phyloP scores from a whole-genome alignment of 2,113 vertebrate species.

The Dicaeum eximium region DNA sequence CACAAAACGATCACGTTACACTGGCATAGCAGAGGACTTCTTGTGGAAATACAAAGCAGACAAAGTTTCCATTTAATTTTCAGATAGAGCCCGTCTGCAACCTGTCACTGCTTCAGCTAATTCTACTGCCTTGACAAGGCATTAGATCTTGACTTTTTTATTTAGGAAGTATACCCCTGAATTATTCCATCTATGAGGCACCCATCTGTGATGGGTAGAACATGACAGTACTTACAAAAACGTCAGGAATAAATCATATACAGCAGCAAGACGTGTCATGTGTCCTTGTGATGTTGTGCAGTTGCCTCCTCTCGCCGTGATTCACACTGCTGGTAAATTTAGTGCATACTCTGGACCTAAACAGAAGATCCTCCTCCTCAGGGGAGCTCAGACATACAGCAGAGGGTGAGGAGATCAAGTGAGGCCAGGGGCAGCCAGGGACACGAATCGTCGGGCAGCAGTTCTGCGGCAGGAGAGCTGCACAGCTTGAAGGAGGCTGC shows the following conservation, averaged over 20 bases:
- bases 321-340: not conserved
- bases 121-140: not conserved
- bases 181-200: not conserved
- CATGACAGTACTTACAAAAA: not conserved
- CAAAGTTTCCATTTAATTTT: not conserved
- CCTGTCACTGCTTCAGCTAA: not conserved
- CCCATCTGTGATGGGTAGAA: not conserved
- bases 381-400: not conserved
- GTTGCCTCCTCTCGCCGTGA: not conserved
- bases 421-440: not conserved
- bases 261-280: fast-evolving
- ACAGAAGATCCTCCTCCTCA: not conserved
- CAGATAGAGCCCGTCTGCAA: not conserved
- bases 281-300: not conserved
- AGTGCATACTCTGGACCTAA: not conserved
- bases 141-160: not conserved
- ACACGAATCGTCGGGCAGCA: not conserved
- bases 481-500: not conserved
- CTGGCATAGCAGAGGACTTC: not conserved
- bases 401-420: not conserved
- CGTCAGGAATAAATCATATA: fast-evolving
- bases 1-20: not conserved
- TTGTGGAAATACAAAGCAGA: not conserved
- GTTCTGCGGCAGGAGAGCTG: not conserved
- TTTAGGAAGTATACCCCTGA: not conserved